These are phyloP conservation scores for Malaclemys terrapin DNA, from an alignment of 2,113 vertebrate species.

Conservation along the genomic window DNA sequence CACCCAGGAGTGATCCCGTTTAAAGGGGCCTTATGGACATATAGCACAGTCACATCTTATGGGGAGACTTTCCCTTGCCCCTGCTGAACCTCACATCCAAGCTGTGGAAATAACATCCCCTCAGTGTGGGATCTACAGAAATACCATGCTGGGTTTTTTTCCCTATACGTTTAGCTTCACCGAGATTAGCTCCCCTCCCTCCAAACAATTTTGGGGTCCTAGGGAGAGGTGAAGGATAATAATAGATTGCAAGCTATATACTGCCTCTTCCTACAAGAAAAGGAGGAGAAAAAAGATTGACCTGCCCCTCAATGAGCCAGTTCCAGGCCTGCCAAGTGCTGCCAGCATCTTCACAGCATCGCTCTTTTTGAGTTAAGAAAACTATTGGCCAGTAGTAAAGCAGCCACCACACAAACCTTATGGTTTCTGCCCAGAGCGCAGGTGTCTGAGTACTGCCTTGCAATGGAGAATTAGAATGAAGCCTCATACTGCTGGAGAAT, in stretches of 20 bases:
- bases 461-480: neutral
- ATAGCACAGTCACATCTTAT: neutral
- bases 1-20: neutral
- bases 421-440: neutral
- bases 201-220: neutral
- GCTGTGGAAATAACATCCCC: neutral
- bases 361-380: neutral
- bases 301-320: neutral
- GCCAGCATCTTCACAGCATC: neutral
- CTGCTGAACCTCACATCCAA: neutral
- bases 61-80: neutral
- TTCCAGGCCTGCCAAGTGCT: neutral
- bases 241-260: neutral
- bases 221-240: neutral
- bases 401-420: neutral
- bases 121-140: neutral
- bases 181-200: neutral
- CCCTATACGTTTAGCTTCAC: neutral
- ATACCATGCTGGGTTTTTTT: neutral
- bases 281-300: neutral
- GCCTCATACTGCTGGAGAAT: neutral
- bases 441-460: neutral
- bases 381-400: rapidly evolving
- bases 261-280: neutral
- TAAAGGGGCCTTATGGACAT: neutral